Evolutionary conservation across 2,888 invertebrate species (phyloP), one percentile per base, ranked within the genome.

Genomic region (Campopleginae sp.): DNA sequence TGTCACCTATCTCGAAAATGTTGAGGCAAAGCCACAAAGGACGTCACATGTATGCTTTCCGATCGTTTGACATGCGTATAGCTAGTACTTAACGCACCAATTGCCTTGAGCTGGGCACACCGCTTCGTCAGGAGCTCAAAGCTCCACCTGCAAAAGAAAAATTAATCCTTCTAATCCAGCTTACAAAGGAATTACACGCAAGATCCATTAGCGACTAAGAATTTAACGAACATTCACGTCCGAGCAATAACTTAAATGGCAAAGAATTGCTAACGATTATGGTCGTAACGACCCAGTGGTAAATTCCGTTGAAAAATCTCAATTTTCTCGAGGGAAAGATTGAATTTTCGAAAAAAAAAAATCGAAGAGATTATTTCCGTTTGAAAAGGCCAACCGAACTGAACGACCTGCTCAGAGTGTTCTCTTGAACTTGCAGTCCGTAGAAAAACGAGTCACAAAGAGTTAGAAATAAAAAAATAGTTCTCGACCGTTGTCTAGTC

Each of bases 401-500:
- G 10, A 54, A 23, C 3, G 54, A 44, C 44, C 51, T 58, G 19
- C 42, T 23, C 61, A 17, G 27, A 31, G 54, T 44, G 66, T 80
- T 61, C 79, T 77, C 77, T 84, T 83, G 65, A 85, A 72, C 72
- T 46, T 66, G 48, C 19, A 19, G 38, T 42, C 38, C 74, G 70
- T 63, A 17, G 33, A 80, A 70, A 75, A 75, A 78, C 23, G 75
- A 75, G 42, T 71, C 42, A 46, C 31, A 70, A 61, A 44, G 68
- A 63, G 42, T 27, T 23, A 61, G 44, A 76, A 10, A 84, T 54
- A 76, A 81, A 76, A 81, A 72, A 66, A 75, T 84, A 70, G 80
- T 78, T 76, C 77, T 63, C 79, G 81, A 75, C 54, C 79, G 79
- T 81, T 79, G 78, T 66, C 72, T 33, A 46, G 70, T 75, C 58